Conservation (phyloP, 2,113 vertebrate genomes). For the Phyllostomus discolor region DNA sequence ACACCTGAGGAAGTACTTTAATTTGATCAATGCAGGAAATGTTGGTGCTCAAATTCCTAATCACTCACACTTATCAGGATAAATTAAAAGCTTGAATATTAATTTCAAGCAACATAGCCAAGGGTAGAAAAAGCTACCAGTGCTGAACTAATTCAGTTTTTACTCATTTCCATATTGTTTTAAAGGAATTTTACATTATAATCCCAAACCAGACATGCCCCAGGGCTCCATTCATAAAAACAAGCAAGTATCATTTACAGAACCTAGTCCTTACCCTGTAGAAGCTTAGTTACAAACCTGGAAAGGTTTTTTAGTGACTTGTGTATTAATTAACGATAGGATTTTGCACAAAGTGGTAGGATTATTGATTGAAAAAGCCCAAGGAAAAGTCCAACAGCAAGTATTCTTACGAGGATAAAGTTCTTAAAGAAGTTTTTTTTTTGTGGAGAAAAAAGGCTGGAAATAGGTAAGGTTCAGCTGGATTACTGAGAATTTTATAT, state of each 20-base stretch:
- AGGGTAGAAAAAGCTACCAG: not conserved
- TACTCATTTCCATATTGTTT: slow-evolving; percentile 46
- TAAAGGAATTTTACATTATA: slow-evolving; percentile 45
- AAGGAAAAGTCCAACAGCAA: not conserved
- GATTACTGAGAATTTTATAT: not conserved
- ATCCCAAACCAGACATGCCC: slow-evolving; percentile 27
- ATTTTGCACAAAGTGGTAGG: not conserved
- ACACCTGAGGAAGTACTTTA: slow-evolving; percentile 64
- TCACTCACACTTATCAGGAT: slow-evolving; percentile 15
- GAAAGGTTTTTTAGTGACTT: not conserved
- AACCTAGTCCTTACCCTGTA: not conserved
- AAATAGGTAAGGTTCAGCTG: not conserved
- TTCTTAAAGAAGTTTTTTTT: not conserved
- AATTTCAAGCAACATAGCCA: slow-evolving; percentile 35
- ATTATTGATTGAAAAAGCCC: not conserved
- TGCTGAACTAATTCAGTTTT: not conserved
- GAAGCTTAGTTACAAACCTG: not conserved
- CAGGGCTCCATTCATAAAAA: slow-evolving; percentile 4
- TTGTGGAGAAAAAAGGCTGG: not conserved
- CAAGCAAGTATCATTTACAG: not conserved
- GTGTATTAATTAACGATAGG: not conserved
- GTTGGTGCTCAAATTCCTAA: slow-evolving; percentile 57
- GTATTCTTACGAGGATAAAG: not conserved
- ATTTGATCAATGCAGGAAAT: slow-evolving; percentile 56
- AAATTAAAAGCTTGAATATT: slow-evolving; percentile 30